Conservation (phyloP, 2,797 vertebrate genomes). For the Rhadinocentrus ornatus region DNA sequence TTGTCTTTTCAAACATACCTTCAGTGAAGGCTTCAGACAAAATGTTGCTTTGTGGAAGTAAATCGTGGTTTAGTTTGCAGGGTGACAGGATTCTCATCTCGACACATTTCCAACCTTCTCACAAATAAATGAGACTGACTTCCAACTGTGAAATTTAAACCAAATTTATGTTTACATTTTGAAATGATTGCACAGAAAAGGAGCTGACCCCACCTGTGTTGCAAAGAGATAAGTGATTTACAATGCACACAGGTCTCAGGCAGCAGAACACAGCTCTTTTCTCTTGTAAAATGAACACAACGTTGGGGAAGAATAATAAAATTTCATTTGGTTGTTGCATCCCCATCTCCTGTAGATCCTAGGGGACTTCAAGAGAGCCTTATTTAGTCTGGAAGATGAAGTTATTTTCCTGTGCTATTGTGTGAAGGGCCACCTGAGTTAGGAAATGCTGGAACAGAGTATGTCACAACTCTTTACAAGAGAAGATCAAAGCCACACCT, state of each 20-base stretch:
- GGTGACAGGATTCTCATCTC: slow-evolving; percentile 33
- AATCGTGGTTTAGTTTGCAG: slow-evolving; percentile 28
- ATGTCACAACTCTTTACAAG: slow-evolving; percentile 38
- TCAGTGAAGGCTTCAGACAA: slow-evolving; percentile 29
- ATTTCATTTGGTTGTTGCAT: slow-evolving; percentile 57
- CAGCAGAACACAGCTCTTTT: slow-evolving; percentile 36
- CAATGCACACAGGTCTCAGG: slow-evolving; percentile 42
- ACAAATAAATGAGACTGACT: slow-evolving; percentile 64
- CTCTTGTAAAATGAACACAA: slow-evolving; percentile 47
- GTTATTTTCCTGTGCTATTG: slow-evolving; percentile 52
- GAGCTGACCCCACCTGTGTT: slow-evolving; percentile 61
- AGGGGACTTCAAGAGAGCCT: slow-evolving; percentile 52
- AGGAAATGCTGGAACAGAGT: slow-evolving; percentile 19
- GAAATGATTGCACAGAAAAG: slow-evolving; percentile 57
- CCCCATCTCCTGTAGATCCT: slow-evolving; percentile 42
- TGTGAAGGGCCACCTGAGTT: slow-evolving; percentile 50
- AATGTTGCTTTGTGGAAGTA: background rate
- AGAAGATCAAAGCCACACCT: slow-evolving; percentile 75
- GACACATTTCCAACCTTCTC: slow-evolving; percentile 52
- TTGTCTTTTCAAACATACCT: slow-evolving; percentile 12
- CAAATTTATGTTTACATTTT: slow-evolving; percentile 60
- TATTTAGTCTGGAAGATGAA: slow-evolving; percentile 46
- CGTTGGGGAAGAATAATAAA: slow-evolving; percentile 43
- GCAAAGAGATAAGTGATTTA: slow-evolving; percentile 62
- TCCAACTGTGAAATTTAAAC: slow-evolving; percentile 62